Evolutionary conservation across 2,797 vertebrate species (phyloP), one percentile per base, ranked within the genome.

Genomic region (Anas georgica): DNA sequence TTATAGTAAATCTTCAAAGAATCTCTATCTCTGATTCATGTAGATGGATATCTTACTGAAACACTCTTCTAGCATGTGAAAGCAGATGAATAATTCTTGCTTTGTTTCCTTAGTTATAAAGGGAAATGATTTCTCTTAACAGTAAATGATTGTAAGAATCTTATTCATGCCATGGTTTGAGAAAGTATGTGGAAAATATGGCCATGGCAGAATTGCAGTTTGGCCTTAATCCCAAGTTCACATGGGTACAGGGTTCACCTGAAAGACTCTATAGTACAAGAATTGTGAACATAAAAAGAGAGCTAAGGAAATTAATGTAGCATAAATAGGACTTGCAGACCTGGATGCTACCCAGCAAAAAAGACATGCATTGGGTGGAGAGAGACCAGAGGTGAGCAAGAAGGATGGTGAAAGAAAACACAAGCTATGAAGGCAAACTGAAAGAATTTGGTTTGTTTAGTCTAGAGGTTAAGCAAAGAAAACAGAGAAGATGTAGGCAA

Each of bases 31-130:
- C 63, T 89, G 86, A 83, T 78, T 91, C 90, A 85, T 2, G 3
- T 70, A 62, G 56, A 67, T 54, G 33, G 31, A 23, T 83, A 43
- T 28, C 78, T 87, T 58, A 64, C 43, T 46, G 68, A 88, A 91
- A 84, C 39, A 18, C 84, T 90, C 56, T 37, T 79, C 72, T 94
- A 62, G 74, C 29, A 54, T 72, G 31, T 74, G 81, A 89, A 85
- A 93, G 41, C 21, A 81, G 69, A 90, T 88, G 79, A 88, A 83
- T 81, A 90, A 76, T 63, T 90, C 33, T 66, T 72, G 33, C 17
- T 90, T 77, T 86, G 43, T 90, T 91, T 86, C 12, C 25, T 79
- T 67, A 17, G 17, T 90, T 95, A 60, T 29, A 82, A 93, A 93
- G 52, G 55, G 67, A 94, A 94, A 91, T 67, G 3, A 83, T 80